These are phyloP conservation scores for Ectemnius continuus DNA, from an alignment of 2,888 invertebrate species.

Conservation along the genomic window DNA sequence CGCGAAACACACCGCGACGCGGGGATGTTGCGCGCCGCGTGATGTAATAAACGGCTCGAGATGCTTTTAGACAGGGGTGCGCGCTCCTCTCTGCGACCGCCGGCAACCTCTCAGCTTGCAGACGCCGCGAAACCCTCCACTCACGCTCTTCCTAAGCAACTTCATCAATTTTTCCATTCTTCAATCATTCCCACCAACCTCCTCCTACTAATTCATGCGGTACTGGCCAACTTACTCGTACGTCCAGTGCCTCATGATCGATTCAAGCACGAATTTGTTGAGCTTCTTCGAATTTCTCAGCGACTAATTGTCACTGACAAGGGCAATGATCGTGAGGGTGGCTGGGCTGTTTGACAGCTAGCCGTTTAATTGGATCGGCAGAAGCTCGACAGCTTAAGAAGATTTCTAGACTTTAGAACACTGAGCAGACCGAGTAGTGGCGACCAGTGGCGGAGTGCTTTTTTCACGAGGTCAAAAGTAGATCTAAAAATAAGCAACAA, in stretches of 20 bases:
- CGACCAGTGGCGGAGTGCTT: too few relatives aligned
- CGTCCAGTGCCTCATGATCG: not conserved
- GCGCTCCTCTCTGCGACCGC: not conserved
- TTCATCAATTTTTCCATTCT: too few relatives aligned
- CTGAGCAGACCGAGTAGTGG: too few relatives aligned
- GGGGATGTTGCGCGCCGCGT: conserved; percentile 49
- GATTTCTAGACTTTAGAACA: too few relatives aligned
- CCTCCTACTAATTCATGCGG: not conserved
- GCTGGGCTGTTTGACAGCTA: not conserved
- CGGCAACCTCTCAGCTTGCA: too few relatives aligned
- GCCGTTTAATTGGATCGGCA: not conserved
- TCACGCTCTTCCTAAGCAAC: too few relatives aligned
- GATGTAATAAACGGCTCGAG: conserved; percentile 22
- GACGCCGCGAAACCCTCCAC: too few relatives aligned
- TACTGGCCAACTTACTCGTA: not conserved
- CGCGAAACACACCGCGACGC: conserved; percentile 49
- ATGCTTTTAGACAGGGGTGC: conserved; percentile 9
- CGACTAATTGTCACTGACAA: conserved; percentile 17
- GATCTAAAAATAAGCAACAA: too few relatives aligned
- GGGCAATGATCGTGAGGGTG: not conserved
- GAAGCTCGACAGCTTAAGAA: not conserved
- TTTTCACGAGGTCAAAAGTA: too few relatives aligned
- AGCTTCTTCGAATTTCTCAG: not conserved
- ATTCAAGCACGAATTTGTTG: not conserved
- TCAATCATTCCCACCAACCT: not conserved